Evolutionary conservation across 2,797 vertebrate genomes (phyloP).

Genomic region (Varecia variegata): DNA sequence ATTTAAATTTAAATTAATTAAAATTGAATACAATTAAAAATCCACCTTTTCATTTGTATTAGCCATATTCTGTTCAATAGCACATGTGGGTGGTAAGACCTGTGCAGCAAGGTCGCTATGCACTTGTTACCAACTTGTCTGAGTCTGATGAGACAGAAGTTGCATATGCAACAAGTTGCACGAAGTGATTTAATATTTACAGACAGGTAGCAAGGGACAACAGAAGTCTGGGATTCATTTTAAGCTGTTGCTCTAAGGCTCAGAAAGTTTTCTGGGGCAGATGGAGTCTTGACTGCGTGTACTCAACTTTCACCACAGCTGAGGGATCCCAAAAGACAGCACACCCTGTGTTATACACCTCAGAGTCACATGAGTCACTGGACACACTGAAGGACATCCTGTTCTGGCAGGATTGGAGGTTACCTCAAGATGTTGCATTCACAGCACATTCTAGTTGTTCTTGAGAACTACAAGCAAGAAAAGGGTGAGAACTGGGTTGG

Average conservation of each 20-base stretch:
- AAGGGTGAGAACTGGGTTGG: neutral
- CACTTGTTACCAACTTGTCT: neutral
- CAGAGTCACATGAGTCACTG: neutral
- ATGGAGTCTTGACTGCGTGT: too few species aligned
- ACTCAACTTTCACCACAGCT: neutral
- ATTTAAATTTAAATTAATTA: neutral
- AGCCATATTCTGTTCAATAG: neutral
- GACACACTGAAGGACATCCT: neutral
- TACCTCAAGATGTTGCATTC: neutral
- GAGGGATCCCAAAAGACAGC: neutral
- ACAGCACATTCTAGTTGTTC: too few species aligned
- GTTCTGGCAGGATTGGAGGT: neutral
- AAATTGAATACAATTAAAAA: neutral
- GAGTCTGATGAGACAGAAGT: neutral
- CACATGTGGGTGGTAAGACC: neutral
- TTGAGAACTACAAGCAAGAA: neutral
- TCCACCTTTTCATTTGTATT: neutral
- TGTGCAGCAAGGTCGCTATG: neutral
- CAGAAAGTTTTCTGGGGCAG: neutral
- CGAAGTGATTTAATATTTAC: neutral
- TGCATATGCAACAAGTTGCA: rapidly evolving
- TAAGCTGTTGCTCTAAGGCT: too few species aligned
- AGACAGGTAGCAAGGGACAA: neutral
- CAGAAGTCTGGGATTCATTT: neutral
- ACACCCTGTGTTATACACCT: rapidly evolving